These are phyloP conservation scores for Ophioninae sp. DNA, from an alignment of 2,888 invertebrate species.

Conservation along the genomic window DNA sequence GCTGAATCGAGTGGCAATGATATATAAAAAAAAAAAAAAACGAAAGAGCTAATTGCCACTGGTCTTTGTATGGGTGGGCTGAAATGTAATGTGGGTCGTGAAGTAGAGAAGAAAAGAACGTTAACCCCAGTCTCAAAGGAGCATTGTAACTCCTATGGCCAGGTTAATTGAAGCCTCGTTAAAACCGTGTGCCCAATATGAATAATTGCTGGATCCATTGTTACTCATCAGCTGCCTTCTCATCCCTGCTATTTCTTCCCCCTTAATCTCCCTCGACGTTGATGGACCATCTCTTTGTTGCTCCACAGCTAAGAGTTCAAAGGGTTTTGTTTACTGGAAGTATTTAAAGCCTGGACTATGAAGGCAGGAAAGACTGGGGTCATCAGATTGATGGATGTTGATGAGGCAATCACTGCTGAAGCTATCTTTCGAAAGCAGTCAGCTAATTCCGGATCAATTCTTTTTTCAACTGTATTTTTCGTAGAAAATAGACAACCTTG, in stretches of 20 bases:
- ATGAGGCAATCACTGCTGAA: background rate
- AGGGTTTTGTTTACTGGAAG: background rate
- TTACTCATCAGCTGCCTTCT: background rate
- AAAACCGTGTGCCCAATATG: background rate
- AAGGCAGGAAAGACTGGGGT: background rate
- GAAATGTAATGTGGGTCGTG: background rate
- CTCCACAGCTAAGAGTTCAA: background rate
- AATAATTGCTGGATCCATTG: background rate
- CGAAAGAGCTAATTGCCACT: constrained; percentile 2
- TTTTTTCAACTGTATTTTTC: background rate
- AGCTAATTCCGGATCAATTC: background rate
- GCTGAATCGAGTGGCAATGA: constrained; percentile 17
- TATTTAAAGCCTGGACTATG: background rate
- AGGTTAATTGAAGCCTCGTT: constrained; percentile 9
- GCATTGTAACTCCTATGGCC: constrained; percentile 5
- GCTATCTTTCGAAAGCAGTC: background rate
- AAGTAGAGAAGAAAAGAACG: background rate
- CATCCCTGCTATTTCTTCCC: background rate
- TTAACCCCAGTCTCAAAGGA: constrained; percentile 8
- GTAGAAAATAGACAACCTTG: background rate
- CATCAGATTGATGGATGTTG: background rate
- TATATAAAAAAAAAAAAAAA: background rate
- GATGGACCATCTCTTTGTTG: background rate
- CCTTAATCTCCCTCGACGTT: background rate
- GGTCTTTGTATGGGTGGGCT: constrained; percentile 8